Evolutionary conservation across 2,113 vertebrate species (phyloP).

Genomic region (Lagopus muta): DNA sequence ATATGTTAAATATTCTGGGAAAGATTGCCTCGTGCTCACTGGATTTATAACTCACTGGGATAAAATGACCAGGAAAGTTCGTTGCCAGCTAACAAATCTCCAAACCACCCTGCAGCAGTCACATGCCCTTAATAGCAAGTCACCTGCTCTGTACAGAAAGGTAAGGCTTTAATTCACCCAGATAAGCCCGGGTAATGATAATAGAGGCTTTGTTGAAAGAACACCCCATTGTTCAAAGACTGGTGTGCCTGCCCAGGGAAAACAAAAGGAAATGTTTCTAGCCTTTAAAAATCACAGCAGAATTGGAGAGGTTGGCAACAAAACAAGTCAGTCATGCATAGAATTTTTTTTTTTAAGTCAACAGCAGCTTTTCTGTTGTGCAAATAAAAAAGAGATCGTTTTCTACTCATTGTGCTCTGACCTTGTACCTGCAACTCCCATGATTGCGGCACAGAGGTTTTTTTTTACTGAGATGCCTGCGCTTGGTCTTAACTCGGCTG

Average conservation of each 20-base stretch:
- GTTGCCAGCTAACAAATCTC: not conserved
- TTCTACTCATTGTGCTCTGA: not conserved
- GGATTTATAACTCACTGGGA: not conserved
- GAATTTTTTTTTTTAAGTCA: not conserved
- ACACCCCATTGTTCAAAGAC: conserved; percentile 25
- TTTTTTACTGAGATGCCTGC: not conserved
- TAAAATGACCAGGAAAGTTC: not conserved
- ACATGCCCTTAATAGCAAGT: not conserved
- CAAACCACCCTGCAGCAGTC: fast-evolving
- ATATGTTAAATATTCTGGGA: not conserved
- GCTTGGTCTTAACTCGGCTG: not conserved
- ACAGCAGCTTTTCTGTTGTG: not conserved
- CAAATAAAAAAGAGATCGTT: not conserved
- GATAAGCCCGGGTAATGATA: not conserved
- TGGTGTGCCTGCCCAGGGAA: not conserved
- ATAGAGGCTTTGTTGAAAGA: conserved; percentile 45
- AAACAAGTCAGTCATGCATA: not conserved
- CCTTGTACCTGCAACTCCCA: not conserved
- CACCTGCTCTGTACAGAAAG: conserved; percentile 35
- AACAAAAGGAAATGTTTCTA: conserved; percentile 53
- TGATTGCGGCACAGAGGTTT: not conserved
- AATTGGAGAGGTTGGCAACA: not conserved
- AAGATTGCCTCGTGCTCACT: not conserved
- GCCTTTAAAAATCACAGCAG: conserved; percentile 15
- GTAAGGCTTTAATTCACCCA: not conserved